Conservation (phyloP, 2,888 invertebrate genomes). For the Chymomyza amoena region DNA sequence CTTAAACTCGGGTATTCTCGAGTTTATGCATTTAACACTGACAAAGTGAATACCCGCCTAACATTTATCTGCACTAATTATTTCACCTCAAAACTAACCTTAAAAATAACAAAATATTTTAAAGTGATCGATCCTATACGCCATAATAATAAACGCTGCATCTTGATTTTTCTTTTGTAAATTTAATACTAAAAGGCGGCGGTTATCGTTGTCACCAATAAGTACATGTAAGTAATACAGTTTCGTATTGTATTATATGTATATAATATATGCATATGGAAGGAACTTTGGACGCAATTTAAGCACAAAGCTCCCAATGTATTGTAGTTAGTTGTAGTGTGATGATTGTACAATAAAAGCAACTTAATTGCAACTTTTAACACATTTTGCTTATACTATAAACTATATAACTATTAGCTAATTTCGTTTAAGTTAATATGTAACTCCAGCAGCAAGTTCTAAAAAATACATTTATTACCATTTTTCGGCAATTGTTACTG, state of each 20-base stretch:
- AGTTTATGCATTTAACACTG: too few relatives aligned
- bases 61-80: too few relatives aligned
- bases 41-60: too few relatives aligned
- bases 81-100: too few relatives aligned
- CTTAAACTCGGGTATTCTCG: too few relatives aligned
- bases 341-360: background rate
- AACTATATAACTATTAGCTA: background rate
- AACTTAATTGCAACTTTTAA: background rate
- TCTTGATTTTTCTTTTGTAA: background rate
- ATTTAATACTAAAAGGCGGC: background rate
- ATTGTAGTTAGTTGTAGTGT: background rate
- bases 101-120: too few relatives aligned
- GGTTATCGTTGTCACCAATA: background rate
- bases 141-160: too few relatives aligned
- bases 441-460: slow-evolving; percentile 51
- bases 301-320: slow-evolving; percentile 34
- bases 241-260: background rate
- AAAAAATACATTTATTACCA: slow-evolving; percentile 50
- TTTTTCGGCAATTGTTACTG: background rate
- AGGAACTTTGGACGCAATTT: slow-evolving; percentile 74
- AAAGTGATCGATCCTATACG: too few relatives aligned
- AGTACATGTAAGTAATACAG: background rate
- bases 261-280: slow-evolving; percentile 52
- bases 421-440: slow-evolving; percentile 17
- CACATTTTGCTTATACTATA: background rate